Conservation (phyloP, 1,140 invertebrate genomes). For the Theocolax elegans region DNA sequence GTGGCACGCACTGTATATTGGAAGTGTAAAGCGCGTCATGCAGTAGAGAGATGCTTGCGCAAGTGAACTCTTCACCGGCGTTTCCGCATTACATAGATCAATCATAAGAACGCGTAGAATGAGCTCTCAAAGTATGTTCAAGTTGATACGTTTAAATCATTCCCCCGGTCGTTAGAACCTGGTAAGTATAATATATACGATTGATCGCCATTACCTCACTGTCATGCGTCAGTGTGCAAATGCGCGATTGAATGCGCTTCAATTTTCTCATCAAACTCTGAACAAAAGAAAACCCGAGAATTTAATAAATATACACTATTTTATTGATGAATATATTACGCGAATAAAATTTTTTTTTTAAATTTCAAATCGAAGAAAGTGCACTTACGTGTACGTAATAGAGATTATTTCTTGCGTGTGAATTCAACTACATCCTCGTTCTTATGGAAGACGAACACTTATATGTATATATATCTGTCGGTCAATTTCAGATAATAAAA, state of each 20-base stretch:
- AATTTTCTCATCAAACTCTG: constrained; percentile 26
- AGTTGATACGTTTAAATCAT: constrained; percentile 32
- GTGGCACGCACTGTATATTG: background rate
- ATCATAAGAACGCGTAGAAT: constrained; percentile 22
- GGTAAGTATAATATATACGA: constrained; percentile 4
- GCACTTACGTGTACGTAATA: too few relatives aligned
- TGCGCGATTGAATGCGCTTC: background rate
- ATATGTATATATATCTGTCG: too few relatives aligned
- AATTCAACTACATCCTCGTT: too few relatives aligned
- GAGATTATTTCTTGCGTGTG: background rate
- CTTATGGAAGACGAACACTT: too few relatives aligned
- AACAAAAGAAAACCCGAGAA: background rate
- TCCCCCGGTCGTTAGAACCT: background rate
- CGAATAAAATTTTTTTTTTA: too few relatives aligned
- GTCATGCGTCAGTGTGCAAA: background rate
- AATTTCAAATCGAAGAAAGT: too few relatives aligned
- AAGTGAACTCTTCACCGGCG: constrained; percentile 17
- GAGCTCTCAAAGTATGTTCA: background rate
- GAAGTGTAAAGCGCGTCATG: background rate
- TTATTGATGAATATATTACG: too few relatives aligned
- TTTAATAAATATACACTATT: too few relatives aligned
- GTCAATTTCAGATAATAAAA: constrained; percentile 39
- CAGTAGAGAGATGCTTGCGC: constrained; percentile 19
- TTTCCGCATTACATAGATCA: constrained; percentile 39
- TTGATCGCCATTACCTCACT: constrained; percentile 25